Evolutionary conservation across 2,888 invertebrate species (phyloP).

Genomic region (Dendrolimus houi): DNA sequence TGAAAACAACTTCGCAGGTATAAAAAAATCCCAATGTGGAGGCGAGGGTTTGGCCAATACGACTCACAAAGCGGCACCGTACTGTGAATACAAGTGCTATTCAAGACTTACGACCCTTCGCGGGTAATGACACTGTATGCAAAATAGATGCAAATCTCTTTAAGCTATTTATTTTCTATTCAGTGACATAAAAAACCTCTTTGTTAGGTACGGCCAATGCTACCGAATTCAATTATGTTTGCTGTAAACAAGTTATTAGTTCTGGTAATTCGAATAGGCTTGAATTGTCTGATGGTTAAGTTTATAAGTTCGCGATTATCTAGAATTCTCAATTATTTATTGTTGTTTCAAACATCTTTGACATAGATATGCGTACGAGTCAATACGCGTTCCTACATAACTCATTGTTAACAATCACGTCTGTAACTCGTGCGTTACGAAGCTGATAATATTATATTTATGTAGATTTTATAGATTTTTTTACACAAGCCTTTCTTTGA

Average conservation of each 20-base stretch:
- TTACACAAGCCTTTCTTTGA: slow-evolving; percentile 6
- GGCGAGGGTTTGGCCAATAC: slow-evolving; percentile 21
- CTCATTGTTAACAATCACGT: too few species aligned
- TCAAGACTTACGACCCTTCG: slow-evolving; percentile 13
- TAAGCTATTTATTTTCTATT: slow-evolving; percentile 31
- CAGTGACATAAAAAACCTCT: slow-evolving; percentile 32
- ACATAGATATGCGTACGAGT: too few species aligned
- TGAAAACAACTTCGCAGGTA: slow-evolving; percentile 57
- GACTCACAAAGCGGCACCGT: slow-evolving; percentile 21
- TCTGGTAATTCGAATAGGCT: background rate
- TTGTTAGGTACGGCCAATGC: slow-evolving; percentile 33
- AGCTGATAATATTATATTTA: too few species aligned
- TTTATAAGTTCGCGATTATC: too few species aligned
- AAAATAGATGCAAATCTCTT: slow-evolving; percentile 59
- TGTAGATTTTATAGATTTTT: background rate
- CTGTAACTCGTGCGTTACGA: too few species aligned
- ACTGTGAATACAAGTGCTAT: slow-evolving; percentile 48
- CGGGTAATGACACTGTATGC: slow-evolving; percentile 49
- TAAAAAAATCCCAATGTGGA: slow-evolving; percentile 43
- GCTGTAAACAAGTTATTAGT: slow-evolving; percentile 41
- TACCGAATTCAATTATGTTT: slow-evolving; percentile 50
- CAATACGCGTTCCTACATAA: too few species aligned
- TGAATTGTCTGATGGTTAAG: too few species aligned
- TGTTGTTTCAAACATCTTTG: too few species aligned
- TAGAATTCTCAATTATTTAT: too few species aligned